These are phyloP conservation scores for Steinernema scapterisci DNA, from an alignment of 2,888 invertebrate species.

Conservation along the genomic window DNA sequence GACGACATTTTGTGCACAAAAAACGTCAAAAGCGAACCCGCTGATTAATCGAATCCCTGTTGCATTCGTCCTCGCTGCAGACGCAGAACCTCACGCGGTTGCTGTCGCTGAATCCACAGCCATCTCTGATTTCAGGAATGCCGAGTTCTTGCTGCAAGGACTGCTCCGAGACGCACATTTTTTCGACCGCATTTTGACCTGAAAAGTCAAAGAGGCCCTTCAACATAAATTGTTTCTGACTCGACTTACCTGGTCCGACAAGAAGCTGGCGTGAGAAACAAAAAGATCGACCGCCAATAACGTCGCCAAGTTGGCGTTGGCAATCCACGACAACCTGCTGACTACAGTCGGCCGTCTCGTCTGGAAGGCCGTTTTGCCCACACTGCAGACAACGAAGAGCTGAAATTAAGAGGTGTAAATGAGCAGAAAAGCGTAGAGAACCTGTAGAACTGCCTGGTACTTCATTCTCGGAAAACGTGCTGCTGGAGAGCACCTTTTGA, in stretches of 20 bases:
- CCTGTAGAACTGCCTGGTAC: too few species aligned
- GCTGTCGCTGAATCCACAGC: slow-evolving; percentile 43
- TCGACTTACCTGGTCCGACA: slow-evolving; percentile 18
- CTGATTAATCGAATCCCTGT: slow-evolving; percentile 46
- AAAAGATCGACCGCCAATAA: slow-evolving; percentile 34
- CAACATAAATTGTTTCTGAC: not conserved
- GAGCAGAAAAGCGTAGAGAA: too few species aligned
- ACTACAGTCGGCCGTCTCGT: slow-evolving; percentile 48
- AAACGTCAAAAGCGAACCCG: slow-evolving; percentile 43
- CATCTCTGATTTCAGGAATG: slow-evolving; percentile 44
- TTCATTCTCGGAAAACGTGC: not conserved
- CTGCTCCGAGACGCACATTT: slow-evolving; percentile 58
- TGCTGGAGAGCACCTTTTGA: slow-evolving; percentile 22
- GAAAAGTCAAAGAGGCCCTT: slow-evolving; percentile 19
- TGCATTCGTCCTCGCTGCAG: slow-evolving; percentile 53
- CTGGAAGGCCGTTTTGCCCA: slow-evolving; percentile 49
- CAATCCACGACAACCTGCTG: slow-evolving; percentile 50
- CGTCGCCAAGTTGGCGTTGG: slow-evolving; percentile 35
- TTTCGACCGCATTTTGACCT: slow-evolving; percentile 59
- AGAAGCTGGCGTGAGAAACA: slow-evolving; percentile 58
- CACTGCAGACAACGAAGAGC: slow-evolving; percentile 58
- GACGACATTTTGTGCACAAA: slow-evolving; percentile 33
- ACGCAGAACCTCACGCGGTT: slow-evolving; percentile 50
- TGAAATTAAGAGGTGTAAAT: too few species aligned
- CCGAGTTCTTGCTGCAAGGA: slow-evolving; percentile 55